Conservation (phyloP, 2,888 invertebrate species). For the Iselma pallidipennis region DNA sequence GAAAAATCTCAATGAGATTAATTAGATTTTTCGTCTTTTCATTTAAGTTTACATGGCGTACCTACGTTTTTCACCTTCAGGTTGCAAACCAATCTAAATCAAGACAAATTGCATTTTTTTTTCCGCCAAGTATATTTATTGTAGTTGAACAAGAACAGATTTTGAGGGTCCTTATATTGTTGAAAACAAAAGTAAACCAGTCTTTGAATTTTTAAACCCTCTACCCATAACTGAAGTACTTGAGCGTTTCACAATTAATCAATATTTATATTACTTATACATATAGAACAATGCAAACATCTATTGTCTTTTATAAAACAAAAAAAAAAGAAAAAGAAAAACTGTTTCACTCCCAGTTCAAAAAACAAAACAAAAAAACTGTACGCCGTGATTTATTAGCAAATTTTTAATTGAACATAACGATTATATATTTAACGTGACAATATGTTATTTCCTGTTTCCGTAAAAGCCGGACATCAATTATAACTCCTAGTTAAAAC, state of each 20-base stretch:
- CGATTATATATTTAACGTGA: neutral
- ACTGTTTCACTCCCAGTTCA: neutral
- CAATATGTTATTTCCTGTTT: constrained; percentile 2
- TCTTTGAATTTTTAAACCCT: constrained; percentile 24
- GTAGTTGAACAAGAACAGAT: constrained; percentile 10
- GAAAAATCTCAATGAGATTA: too few species aligned
- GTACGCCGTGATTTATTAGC: neutral
- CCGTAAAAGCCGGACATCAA: neutral
- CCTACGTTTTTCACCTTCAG: too few species aligned
- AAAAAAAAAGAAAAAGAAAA: neutral
- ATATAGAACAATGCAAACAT: constrained; percentile 26
- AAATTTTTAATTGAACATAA: constrained; percentile 1
- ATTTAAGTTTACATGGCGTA: too few species aligned
- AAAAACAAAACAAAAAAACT: neutral
- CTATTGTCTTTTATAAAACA: constrained; percentile 29
- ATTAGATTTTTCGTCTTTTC: too few species aligned
- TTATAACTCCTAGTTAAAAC: neutral
- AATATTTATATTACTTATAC: constrained; percentile 47
- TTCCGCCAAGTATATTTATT: constrained; percentile 8
- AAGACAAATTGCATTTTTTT: neutral
- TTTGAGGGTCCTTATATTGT: constrained; percentile 18
- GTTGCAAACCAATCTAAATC: neutral
- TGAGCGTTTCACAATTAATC: constrained; percentile 42
- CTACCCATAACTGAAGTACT: constrained; percentile 15
- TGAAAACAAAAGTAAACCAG: constrained; percentile 20